Base-by-base conservation (phyloP, 2,113 vertebrate species). In the Ancistrus triradiatus region DNA sequence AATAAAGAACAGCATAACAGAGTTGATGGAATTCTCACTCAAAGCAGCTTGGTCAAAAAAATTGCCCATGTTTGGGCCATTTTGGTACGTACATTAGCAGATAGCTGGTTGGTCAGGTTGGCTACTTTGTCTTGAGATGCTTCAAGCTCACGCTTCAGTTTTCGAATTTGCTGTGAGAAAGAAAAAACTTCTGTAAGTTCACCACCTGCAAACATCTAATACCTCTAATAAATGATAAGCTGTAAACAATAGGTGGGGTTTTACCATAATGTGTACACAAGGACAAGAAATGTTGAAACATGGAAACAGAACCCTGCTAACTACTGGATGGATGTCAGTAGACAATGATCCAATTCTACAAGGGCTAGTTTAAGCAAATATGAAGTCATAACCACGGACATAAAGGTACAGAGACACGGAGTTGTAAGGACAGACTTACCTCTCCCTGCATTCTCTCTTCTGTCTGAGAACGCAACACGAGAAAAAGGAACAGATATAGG, bases 381-480 rank as follows among this genome's bases (percentile, higher is more conserved):
- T 35, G 70, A 46, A 51, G 25, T 19, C 18, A 68, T 1, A 43
- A 40, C 62, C 35, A 56, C 0, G 17, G 27, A 2, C 15, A 6
- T 11, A 73, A 50, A 63, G 11, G 14, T 33, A 69, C 2, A 53
- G 2, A 49, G 59, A 48, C 56, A 43, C 47, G 22, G 52, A 62
- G 52, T 67, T 22, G 8, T 4, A 48, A 69, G 46, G 38, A 44
- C 35, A 56, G 60, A 72, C 85, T 89, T 93, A 98, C 96, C 95
- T 98, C 96, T 7, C 94, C 95, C 74, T 98, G 95, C 86, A 98
- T 93, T 89, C 93, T 93, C 78, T 98, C 96, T 90, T 98, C 96
- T 85, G 91, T 94, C 96, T 98, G 83, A 89, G 72, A 86, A 71
- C 44, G 73, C 60, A 62, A 50, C 48, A 66, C 11, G 13, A 46